These are phyloP conservation scores for Onchidella celtica DNA, from an alignment of 2,888 invertebrate species.

Conservation along the genomic window DNA sequence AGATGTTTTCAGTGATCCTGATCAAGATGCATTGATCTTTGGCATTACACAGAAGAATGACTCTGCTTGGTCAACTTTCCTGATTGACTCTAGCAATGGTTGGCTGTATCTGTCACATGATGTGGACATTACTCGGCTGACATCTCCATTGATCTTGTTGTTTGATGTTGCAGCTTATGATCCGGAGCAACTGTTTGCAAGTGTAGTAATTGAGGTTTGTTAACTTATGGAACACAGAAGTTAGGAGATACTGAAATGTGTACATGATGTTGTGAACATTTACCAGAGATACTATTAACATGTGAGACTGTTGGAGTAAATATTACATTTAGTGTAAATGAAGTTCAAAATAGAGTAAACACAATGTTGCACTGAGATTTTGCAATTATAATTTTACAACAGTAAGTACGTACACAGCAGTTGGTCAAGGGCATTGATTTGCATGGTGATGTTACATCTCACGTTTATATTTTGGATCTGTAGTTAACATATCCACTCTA, in stretches of 20 bases:
- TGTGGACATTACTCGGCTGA: constrained; percentile 6
- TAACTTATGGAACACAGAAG: not conserved
- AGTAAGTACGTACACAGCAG: no score
- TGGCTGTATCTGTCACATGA: constrained; percentile 14
- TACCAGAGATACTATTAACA: no score
- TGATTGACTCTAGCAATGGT: constrained; percentile 12
- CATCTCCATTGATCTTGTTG: not conserved
- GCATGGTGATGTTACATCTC: no score
- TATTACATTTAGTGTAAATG: no score
- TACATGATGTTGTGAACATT: no score
- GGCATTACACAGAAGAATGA: not conserved
- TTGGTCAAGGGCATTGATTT: no score
- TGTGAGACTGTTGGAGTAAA: no score
- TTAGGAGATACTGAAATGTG: not conserved
- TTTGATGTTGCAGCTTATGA: not conserved
- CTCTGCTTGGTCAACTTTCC: not conserved
- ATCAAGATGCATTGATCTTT: constrained; percentile 1
- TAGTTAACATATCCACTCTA: no score
- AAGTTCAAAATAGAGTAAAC: no score
- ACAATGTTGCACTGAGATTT: no score
- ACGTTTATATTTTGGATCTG: no score
- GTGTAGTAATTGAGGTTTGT: constrained; percentile 3
- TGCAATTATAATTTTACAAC: no score
- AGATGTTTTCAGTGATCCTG: constrained; percentile 21
- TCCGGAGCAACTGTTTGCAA: not conserved